Evolutionary conservation across 2,888 invertebrate genomes (phyloP).

Genomic region (Cataglyphis livida): DNA sequence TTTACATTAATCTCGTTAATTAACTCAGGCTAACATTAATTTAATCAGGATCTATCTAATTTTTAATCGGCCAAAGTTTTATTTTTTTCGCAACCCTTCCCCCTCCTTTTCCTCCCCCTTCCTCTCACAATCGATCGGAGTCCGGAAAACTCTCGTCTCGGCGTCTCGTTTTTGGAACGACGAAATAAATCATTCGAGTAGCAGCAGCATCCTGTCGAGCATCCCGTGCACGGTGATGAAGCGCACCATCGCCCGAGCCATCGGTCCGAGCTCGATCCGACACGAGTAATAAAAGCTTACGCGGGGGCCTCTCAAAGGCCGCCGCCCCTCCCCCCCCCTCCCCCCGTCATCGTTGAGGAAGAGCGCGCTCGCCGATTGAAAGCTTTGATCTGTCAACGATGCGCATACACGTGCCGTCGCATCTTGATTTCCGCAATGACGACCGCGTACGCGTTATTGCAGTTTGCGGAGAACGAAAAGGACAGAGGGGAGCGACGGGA

Average conservation of each 20-base stretch:
- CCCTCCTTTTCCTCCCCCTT: too few species aligned
- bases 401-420: slow-evolving; percentile 11
- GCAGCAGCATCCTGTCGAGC: not conserved
- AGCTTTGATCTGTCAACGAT: slow-evolving; percentile 38
- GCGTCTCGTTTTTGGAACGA: not conserved
- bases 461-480: not conserved
- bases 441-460: slow-evolving; percentile 40
- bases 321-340: not conserved
- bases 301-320: slow-evolving; percentile 34
- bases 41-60: not conserved
- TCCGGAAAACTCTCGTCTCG: not conserved
- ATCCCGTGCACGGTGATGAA: not conserved
- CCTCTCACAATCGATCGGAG: not conserved
- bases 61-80: too few species aligned
- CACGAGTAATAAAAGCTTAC: slow-evolving; percentile 47
- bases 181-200: not conserved
- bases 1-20: slow-evolving; percentile 16
- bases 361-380: slow-evolving; percentile 18
- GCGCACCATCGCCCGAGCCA: not conserved
- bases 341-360: not conserved
- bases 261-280: not conserved
- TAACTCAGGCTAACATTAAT: not conserved
- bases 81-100: too few species aligned
- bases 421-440: slow-evolving; percentile 40
- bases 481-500: too few species aligned